Base-by-base conservation (phyloP, 2,888 invertebrate genomes). In the Phortica magna region DNA sequence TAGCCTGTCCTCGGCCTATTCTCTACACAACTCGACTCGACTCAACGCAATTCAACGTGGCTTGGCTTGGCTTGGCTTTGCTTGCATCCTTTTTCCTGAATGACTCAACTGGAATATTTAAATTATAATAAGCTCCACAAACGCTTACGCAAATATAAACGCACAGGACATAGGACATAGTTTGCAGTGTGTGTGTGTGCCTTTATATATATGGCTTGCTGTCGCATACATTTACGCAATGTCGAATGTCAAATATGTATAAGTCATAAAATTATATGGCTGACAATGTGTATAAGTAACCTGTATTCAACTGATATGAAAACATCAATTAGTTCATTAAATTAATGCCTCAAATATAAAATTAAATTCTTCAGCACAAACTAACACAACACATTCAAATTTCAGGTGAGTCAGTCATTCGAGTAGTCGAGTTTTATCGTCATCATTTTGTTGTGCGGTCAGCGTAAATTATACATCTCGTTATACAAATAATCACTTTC, bases 401-500 rank as follows among this genome's bases (percentile, higher is more conserved):
- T 31, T 31, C 31, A 31, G 31, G 31, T n/a, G n/a, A n/a, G n/a
- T 6, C 10, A 43, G 6, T 48, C 48, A 48, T 48, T 48, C 9
- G 14, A 14, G 48, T 9, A 48, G 48, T 14, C 0, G 48, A 48
- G 48, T 48, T 48, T 12, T 12, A 14, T 31, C 39, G 64, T 31
- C 31, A 12, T 64, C 22, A 64, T 39, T 64, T 48, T 64, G 31
- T 5, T 64, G 12, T 19, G 10, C 59, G 19, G 19, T 59, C 59
- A 19, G 7, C 59, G 19, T n/a, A 59, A 59, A 59, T 59, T 59
- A 59, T 19, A 59, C 17, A 59, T 9, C 7, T 59, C n/a, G 59
- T n/a, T 59, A 7, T 81, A n/a, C n/a, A 81, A 80, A 82, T 85
- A 85, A 85, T 88, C 83, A 86, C 83, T 84, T 87, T 83, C 79